phyloP scores from a whole-genome alignment of 2,888 invertebrate species.

The Eupithecia abbreviata region DNA sequence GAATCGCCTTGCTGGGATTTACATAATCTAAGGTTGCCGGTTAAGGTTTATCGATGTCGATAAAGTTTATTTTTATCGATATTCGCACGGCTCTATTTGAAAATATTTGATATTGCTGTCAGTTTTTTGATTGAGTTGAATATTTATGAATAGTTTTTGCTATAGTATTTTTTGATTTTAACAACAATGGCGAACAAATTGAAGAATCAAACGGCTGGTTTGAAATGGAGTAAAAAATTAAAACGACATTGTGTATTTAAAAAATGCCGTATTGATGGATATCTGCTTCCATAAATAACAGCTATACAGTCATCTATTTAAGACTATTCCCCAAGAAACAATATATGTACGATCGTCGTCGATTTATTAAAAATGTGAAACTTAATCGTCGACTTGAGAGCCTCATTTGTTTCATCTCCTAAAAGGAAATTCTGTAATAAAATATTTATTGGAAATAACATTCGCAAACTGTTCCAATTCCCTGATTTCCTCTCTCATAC shows the following conservation, averaged over 20 bases:
- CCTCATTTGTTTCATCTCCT: neutral
- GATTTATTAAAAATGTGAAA: neutral
- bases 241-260: neutral
- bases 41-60: constrained; percentile 13
- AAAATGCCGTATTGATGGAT: neutral
- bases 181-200: neutral
- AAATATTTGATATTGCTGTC: neutral
- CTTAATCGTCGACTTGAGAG: neutral
- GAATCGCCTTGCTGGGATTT: constrained; percentile 21
- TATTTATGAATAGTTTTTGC: neutral
- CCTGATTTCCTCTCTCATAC: constrained; percentile 5
- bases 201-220: neutral
- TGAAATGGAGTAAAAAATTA: neutral
- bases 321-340: too few relatives aligned
- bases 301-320: neutral
- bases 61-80: constrained; percentile 18
- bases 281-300: neutral
- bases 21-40: constrained; percentile 18
- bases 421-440: neutral
- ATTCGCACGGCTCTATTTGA: constrained; percentile 4
- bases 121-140: neutral
- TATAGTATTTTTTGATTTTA: neutral
- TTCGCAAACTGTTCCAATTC: neutral
- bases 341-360: too few relatives aligned
- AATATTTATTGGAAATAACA: neutral